phyloP scores from a whole-genome alignment of 2,113 vertebrate genomes.

The Myotis brandtii region DNA sequence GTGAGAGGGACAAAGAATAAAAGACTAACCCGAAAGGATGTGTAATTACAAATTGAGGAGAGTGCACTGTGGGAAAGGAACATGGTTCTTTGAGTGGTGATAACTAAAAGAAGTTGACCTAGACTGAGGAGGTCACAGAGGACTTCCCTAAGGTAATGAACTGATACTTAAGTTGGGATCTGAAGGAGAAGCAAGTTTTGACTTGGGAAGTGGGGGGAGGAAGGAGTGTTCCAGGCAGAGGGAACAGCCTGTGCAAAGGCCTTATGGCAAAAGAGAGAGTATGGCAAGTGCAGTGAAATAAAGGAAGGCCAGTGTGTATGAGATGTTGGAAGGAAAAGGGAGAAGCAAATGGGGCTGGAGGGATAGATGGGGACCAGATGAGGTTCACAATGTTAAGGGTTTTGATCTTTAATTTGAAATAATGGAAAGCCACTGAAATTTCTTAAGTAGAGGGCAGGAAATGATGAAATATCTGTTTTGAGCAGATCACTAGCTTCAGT shows the following conservation, averaged over 20 bases:
- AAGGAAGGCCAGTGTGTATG: neutral
- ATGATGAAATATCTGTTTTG: constrained; percentile 43
- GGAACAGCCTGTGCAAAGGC: neutral
- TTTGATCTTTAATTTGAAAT: constrained; percentile 5
- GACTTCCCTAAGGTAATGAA: neutral
- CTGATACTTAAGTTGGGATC: neutral
- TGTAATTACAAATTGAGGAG: neutral
- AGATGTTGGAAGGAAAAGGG: neutral
- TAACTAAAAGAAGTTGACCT: neutral
- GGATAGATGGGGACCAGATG: neutral
- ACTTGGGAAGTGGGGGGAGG: neutral
- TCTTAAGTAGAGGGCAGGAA: constrained; percentile 23
- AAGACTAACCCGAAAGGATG: neutral
- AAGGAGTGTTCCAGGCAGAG: neutral
- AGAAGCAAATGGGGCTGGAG: neutral
- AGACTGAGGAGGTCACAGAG: neutral
- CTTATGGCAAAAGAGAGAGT: neutral
- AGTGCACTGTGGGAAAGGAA: neutral
- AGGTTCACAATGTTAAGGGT: neutral
- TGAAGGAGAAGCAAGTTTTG: neutral
- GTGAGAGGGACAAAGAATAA: neutral
- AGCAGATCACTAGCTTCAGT: neutral
- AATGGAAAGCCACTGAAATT: neutral
- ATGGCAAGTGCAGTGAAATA: neutral
- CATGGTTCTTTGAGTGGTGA: neutral